Evolutionary conservation across 2,888 invertebrate species (phyloP), one percentile per base, ranked within the genome.

Genomic region (Tanypteryx hageni): DNA sequence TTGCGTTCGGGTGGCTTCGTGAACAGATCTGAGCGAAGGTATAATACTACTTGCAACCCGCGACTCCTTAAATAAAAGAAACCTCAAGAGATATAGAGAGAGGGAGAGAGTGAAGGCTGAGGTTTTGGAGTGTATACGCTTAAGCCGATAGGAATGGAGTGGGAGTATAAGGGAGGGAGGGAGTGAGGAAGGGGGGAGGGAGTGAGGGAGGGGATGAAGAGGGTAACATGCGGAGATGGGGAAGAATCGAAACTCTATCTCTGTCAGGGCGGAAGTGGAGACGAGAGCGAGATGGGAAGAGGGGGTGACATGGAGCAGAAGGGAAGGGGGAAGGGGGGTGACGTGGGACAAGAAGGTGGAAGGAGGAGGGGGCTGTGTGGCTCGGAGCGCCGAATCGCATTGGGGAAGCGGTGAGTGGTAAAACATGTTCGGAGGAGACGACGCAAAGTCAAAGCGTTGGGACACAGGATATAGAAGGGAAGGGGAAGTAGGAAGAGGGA

Each of bases 401-500:
- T 10, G 68, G 68, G 68, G 13, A 68, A 68, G 68, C 76, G 76
- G 76, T 76, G 76, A 76, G 76, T 76, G 76, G 76, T 22, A 76
- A 76, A 76, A 76, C 76, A 27, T 76, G 76, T 76, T 76, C 27
- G 27, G 18, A 27, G 22, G 76, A 64, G 64, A 7, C 64, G n/a
- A 64, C 64, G 64, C 7, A 76, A 76, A 76, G 76, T 76, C 76
- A 76, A 76, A 27, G 76, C 76, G 18, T 27, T 22, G 76, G 76
- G 27, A 76, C 10, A 64, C 7, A 64, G 44, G 44, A 44, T 44
- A 44, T 44, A 44, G 1, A 44, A 44, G 44, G 44, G 44, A 44
- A 44, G 44, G 5, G 44, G 44, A 5, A 3, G 44, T 1, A 44
- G 44, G 68, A 7, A 68, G n/a, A n/a, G n/a, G 14, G 64, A 64